phyloP scores from a whole-genome alignment of 2,797 vertebrate genomes.

The Chiloscyllium punctatum region DNA sequence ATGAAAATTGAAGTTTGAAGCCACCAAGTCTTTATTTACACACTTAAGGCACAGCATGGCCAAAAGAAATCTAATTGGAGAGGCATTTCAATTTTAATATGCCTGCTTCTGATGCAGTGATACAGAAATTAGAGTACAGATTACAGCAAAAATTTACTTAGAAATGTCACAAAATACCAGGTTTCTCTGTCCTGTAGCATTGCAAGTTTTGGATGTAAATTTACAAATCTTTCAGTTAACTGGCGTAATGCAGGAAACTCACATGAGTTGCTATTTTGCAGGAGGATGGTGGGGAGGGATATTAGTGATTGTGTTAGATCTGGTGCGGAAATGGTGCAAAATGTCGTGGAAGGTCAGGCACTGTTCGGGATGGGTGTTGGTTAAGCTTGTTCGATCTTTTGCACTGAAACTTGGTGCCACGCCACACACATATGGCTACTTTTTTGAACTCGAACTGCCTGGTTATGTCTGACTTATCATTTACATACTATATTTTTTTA shows the following conservation, averaged over 20 bases:
- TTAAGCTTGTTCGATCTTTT: not conserved
- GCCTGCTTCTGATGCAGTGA: not conserved
- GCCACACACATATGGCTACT: no score
- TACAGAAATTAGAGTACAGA: not conserved
- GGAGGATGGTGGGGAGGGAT: not conserved
- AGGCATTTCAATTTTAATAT: not conserved
- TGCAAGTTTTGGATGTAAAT: not conserved
- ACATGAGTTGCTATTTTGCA: not conserved
- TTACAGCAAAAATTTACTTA: not conserved
- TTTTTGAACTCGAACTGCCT: no score
- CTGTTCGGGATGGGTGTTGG: not conserved
- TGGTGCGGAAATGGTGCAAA: not conserved
- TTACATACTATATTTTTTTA: not conserved
- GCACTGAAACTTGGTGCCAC: not conserved
- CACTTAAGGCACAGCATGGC: not conserved
- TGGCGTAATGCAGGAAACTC: not conserved
- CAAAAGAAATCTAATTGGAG: not conserved
- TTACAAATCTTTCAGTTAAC: not conserved
- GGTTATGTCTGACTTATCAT: not conserved
- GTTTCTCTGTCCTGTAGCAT: not conserved
- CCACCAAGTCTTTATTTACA: not conserved
- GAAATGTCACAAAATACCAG: no score
- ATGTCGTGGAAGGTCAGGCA: not conserved
- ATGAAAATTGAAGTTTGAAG: slow-evolving; percentile 22
- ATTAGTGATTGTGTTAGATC: not conserved